phyloP scores from a whole-genome alignment of 2,113 vertebrate species.

The Dromiciops gliroides region DNA sequence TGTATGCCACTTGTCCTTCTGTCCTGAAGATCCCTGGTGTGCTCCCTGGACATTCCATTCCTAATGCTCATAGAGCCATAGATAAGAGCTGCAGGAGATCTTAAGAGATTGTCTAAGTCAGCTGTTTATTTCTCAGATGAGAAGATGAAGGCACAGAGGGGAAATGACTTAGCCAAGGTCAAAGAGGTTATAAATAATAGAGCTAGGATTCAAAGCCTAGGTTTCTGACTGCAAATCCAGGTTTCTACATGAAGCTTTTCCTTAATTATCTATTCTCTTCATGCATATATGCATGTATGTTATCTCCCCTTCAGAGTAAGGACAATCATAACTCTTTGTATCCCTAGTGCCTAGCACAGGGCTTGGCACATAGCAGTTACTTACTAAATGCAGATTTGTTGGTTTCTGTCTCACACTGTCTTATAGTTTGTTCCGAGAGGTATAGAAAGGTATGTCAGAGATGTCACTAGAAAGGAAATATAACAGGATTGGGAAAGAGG shows the following conservation, averaged over 20 bases:
- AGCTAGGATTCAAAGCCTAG: too few relatives aligned
- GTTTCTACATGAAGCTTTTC: background rate
- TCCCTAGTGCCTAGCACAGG: background rate
- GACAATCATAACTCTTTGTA: background rate
- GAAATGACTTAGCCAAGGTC: background rate
- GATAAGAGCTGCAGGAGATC: background rate
- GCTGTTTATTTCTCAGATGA: background rate
- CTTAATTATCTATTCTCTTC: background rate
- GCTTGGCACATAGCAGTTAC: background rate
- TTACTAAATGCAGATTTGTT: background rate
- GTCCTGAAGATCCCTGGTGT: background rate
- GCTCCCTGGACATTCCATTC: background rate
- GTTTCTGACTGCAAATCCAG: background rate
- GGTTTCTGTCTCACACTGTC: background rate
- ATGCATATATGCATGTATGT: background rate
- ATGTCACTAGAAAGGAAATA: background rate
- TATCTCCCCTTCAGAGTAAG: background rate
- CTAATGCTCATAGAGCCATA: background rate
- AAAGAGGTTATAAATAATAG: background rate
- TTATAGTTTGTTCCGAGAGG: background rate
- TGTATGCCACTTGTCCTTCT: background rate
- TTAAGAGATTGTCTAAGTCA: too few relatives aligned
- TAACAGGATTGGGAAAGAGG: background rate
- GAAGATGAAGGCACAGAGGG: background rate
- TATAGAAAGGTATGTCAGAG: background rate